phyloP scores from a whole-genome alignment of 1,140 invertebrate species.

The Dendrolimus kikuchii region DNA sequence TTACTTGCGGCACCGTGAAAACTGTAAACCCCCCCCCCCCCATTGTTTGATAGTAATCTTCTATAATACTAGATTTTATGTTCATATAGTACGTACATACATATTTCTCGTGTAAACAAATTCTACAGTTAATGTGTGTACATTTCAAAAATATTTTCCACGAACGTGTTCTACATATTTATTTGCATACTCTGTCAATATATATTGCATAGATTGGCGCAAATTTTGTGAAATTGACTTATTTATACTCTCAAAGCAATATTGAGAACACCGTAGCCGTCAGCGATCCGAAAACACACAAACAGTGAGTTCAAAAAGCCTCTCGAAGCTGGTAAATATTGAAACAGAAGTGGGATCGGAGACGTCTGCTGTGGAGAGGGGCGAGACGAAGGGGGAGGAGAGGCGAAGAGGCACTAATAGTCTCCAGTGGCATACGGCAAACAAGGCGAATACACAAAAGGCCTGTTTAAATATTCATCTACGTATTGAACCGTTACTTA shows the following conservation, averaged over 20 bases:
- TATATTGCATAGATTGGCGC: conserved; percentile 28
- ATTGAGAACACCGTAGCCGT: conserved; percentile 56
- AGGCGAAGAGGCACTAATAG: conserved; percentile 52
- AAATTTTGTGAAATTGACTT: conserved; percentile 52
- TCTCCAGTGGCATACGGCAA: conserved; percentile 60
- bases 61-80: conserved; percentile 4
- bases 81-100: conserved; percentile 6
- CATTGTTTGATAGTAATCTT: conserved; percentile 36
- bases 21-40: conserved; percentile 30
- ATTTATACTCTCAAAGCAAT: conserved; percentile 63
- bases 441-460: conserved; percentile 54
- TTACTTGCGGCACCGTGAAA: conserved; percentile 47
- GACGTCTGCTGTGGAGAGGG: conserved; percentile 41
- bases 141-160: conserved; percentile 16
- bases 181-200: conserved; percentile 32
- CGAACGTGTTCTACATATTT: conserved; percentile 28
- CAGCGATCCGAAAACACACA: conserved; percentile 67
- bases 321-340: conserved; percentile 69
- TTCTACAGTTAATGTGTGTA: too few relatives aligned
- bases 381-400: conserved; percentile 13
- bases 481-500: conserved; percentile 42
- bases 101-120: conserved; percentile 10
- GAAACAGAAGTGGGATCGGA: conserved; percentile 67
- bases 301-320: conserved; percentile 70
- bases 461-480: conserved; percentile 62